These are phyloP conservation scores for Ganaspis sp. DNA, from an alignment of 1,140 invertebrate genomes.

Conservation along the genomic window DNA sequence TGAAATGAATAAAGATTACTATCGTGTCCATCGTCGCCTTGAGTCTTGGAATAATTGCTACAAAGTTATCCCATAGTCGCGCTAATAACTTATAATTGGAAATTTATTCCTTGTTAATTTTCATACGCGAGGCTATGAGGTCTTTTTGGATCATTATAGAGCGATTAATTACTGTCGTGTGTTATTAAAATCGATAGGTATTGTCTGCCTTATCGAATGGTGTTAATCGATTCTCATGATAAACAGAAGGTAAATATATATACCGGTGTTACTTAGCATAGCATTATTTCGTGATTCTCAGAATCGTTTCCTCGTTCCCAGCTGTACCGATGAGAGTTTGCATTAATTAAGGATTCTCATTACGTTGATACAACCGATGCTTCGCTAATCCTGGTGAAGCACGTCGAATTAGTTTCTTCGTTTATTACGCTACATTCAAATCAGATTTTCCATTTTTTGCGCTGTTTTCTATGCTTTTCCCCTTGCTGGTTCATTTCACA, in stretches of 20 bases:
- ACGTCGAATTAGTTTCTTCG: conserved; percentile 13
- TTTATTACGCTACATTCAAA: not conserved
- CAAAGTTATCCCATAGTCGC: not conserved
- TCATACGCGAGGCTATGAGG: not conserved
- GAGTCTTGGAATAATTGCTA: not conserved
- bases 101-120: conserved; percentile 18
- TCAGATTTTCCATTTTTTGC: not conserved
- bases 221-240: conserved; percentile 22
- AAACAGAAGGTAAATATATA: conserved; percentile 1
- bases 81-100: conserved; percentile 23
- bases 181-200: conserved; percentile 23
- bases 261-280: not conserved
- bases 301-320: conserved; percentile 26
- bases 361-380: not conserved
- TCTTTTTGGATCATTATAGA: not conserved
- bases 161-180: not conserved
- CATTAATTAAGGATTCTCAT: conserved; percentile 30
- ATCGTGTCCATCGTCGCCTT: not conserved
- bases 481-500: too few species aligned
- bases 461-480: too few species aligned
- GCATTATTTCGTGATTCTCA: conserved; percentile 25
- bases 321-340: conserved; percentile 29
- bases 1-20: conserved; percentile 12
- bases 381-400: conserved; percentile 8
- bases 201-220: conserved; percentile 15